A percentile compares a stretch with the other conserved stretches of the same genome.
phyloP scores from a whole-genome alignment of 2,113 vertebrate genomes.

The Chlorocebus sabaeus region DNA sequence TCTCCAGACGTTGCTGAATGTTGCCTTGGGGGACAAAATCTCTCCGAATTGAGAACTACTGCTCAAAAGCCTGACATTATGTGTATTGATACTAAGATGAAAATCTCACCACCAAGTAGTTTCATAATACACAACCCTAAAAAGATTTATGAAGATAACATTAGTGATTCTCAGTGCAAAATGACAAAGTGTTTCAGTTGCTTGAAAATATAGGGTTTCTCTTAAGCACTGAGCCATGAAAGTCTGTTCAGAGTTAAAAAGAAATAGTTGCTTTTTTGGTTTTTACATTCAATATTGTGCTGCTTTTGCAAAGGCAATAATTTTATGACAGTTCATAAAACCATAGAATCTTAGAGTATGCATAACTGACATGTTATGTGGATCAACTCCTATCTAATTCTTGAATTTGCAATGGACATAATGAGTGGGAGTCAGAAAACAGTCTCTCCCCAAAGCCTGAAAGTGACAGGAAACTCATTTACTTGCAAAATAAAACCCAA shows the following conservation, averaged over 20 bases:
- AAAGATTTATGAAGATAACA: background rate
- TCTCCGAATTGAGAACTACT: background rate
- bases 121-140: background rate
- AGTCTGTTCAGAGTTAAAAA: background rate
- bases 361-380: background rate
- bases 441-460: background rate
- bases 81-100: background rate
- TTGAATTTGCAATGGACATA: background rate
- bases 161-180: background rate
- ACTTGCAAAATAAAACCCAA: background rate
- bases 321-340: conserved; percentile 30
- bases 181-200: background rate
- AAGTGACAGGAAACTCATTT: background rate
- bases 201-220: background rate
- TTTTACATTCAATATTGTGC: background rate
- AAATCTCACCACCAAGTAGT: background rate
- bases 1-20: background rate
- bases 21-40: background rate
- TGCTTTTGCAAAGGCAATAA: conserved; percentile 10
- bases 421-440: background rate
- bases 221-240: background rate
- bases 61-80: background rate
- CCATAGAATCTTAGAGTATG: background rate
- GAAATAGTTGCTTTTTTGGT: background rate
- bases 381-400: background rate